These are phyloP conservation scores for Elaphurus davidianus DNA, from an alignment of 2,113 vertebrate species.

Conservation along the genomic window DNA sequence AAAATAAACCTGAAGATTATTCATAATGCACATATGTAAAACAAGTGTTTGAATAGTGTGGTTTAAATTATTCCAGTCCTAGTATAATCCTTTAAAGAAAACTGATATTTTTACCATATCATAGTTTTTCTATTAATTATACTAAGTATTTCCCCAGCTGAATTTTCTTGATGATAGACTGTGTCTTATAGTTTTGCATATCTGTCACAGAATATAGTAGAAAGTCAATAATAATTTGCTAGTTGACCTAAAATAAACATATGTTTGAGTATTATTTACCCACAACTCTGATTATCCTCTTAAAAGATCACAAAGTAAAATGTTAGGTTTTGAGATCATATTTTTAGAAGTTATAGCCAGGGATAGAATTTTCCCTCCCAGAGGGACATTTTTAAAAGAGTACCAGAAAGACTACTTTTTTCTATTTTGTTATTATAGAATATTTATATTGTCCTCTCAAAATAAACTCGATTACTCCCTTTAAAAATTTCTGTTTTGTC, in stretches of 20 bases:
- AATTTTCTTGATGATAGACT: neutral
- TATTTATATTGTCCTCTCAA: slow-evolving; percentile 14
- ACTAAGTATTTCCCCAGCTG: neutral
- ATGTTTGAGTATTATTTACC: neutral
- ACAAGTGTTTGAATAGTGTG: neutral
- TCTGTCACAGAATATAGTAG: neutral
- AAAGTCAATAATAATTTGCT: slow-evolving; percentile 15
- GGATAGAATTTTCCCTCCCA: neutral
- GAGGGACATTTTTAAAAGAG: neutral
- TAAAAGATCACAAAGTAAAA: slow-evolving; percentile 22
- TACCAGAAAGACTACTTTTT: neutral
- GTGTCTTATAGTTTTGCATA: neutral
- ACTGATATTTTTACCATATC: neutral
- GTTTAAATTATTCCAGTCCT: neutral
- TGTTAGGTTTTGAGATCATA: slow-evolving; percentile 6
- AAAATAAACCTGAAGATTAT: neutral
- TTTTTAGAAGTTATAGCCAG: slow-evolving; percentile 14
- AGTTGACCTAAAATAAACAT: slow-evolving; percentile 8
- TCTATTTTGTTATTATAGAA: neutral
- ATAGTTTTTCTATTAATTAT: neutral
- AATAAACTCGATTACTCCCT: neutral
- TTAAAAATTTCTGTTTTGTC: neutral
- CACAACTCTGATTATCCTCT: neutral
- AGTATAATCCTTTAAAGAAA: neutral
- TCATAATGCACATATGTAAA: neutral